Evolutionary conservation across 2,113 vertebrate species (phyloP).

Genomic region (Synchiropus splendidus): DNA sequence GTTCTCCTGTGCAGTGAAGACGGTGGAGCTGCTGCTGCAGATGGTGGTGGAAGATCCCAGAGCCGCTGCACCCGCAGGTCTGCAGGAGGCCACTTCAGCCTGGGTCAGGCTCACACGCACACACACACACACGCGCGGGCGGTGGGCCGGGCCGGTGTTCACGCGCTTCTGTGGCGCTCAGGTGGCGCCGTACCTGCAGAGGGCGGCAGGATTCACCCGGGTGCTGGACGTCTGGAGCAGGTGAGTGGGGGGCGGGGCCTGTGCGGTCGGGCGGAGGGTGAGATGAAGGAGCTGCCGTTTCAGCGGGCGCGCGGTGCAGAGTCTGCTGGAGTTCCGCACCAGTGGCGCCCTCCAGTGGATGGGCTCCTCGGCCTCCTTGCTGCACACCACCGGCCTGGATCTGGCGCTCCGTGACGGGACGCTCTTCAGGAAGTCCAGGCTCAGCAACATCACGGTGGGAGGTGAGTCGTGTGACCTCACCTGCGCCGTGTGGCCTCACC

Average conservation of each 20-base stretch:
- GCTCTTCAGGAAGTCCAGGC: conserved; percentile 41
- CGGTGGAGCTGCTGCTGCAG: conserved; percentile 61
- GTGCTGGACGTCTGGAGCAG: conserved; percentile 63
- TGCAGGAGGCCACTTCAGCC: conserved; percentile 24
- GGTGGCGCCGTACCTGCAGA: conserved; percentile 59
- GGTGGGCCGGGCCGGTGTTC: too few species aligned
- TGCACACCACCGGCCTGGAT: conserved; percentile 50
- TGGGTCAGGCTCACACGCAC: conserved; percentile 36
- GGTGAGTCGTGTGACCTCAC: too few species aligned
- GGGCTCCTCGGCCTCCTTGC: conserved; percentile 26
- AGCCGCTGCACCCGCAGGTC: conserved; percentile 5
- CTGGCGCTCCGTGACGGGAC: conserved; percentile 2
- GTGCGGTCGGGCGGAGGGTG: not conserved
- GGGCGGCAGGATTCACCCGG: conserved; percentile 55
- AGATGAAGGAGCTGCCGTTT: not conserved
- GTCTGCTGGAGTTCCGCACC: conserved; percentile 61
- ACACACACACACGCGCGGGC: not conserved
- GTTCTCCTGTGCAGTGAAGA: conserved; percentile 46
- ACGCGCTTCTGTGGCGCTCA: conserved; percentile 14
- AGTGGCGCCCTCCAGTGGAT: conserved; percentile 52
- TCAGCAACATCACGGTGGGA: conserved; percentile 63
- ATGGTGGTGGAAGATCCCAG: conserved; percentile 49
- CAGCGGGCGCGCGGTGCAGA: conserved; percentile 65
- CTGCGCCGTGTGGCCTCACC: too few species aligned
- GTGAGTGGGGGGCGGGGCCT: conserved; percentile 37